A percentile compares a stretch with the other conserved stretches of the same genome.
phyloP scores from a whole-genome alignment of 2,888 invertebrate genomes.

The Diogma glabrata region DNA sequence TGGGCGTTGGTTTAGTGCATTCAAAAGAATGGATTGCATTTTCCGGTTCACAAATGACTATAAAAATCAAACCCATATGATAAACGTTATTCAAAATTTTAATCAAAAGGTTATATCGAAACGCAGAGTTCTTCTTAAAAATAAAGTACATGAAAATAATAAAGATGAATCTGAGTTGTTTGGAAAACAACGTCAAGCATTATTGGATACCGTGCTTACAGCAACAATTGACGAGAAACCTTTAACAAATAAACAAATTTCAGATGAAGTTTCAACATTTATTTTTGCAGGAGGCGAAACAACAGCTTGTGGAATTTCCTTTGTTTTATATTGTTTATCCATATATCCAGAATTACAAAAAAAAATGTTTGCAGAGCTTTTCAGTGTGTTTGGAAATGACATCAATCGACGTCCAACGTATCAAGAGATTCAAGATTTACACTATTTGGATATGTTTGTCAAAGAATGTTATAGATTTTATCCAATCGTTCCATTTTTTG shows the following conservation, averaged over 20 bases:
- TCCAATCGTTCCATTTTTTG: slow-evolving; percentile 31
- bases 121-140: background rate
- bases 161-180: background rate
- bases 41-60: slow-evolving; percentile 26
- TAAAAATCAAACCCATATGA: slow-evolving; percentile 24
- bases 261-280: slow-evolving; percentile 34
- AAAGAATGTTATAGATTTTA: slow-evolving; percentile 30
- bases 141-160: too few relatives aligned
- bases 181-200: slow-evolving; percentile 27
- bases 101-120: background rate
- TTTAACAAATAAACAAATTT: slow-evolving; percentile 26
- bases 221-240: slow-evolving; percentile 26
- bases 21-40: slow-evolving; percentile 27
- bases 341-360: slow-evolving; percentile 40
- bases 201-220: slow-evolving; percentile 29
- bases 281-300: slow-evolving; percentile 45
- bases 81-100: slow-evolving; percentile 26
- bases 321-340: slow-evolving; percentile 40
- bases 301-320: slow-evolving; percentile 44
- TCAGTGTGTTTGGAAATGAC: slow-evolving; percentile 34
- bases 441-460: slow-evolving; percentile 30
- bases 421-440: slow-evolving; percentile 29
- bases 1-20: slow-evolving; percentile 26
- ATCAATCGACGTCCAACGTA: slow-evolving; percentile 25
- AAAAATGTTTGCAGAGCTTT: slow-evolving; percentile 40